phyloP scores from a whole-genome alignment of 2,113 vertebrate species.

The Stegostoma tigrinum region DNA sequence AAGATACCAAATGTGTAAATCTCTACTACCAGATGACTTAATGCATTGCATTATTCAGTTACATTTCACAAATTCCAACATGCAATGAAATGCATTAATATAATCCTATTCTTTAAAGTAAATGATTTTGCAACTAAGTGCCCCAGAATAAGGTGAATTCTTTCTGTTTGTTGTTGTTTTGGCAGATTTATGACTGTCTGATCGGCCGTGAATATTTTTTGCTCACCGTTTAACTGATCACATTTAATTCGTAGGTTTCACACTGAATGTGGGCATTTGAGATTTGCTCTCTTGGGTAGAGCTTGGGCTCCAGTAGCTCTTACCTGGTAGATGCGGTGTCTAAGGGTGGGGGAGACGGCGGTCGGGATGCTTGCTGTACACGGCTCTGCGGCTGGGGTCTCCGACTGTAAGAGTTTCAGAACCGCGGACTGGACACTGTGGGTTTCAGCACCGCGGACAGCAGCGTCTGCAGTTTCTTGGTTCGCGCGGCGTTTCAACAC shows the following conservation, averaged over 20 bases:
- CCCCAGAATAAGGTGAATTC: not conserved
- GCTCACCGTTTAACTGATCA: no score
- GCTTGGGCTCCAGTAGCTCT: not conserved
- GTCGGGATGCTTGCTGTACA: not conserved
- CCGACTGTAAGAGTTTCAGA: not conserved
- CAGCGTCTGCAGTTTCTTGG: constrained; percentile 49
- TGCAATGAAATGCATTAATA: no score
- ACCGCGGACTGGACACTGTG: constrained; percentile 38
- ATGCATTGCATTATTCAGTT: not conserved
- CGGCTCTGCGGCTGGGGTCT: not conserved
- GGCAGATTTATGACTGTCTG: not conserved
- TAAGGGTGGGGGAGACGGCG: not conserved
- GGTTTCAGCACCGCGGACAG: constrained; percentile 42
- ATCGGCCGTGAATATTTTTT: no score
- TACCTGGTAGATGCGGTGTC: not conserved
- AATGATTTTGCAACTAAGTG: not conserved
- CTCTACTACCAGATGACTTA: not conserved
- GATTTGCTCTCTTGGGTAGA: not conserved
- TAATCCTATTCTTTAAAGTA: no score
- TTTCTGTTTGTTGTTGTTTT: not conserved
- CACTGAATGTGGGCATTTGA: not conserved
- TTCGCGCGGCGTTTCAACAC: no score
- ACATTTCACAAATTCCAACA: not conserved
- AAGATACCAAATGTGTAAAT: not conserved
- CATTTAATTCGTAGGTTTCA: not conserved